These are phyloP conservation scores for Sinocyclocheilus grahami DNA, from an alignment of 2,113 vertebrate genomes.

Conservation along the genomic window DNA sequence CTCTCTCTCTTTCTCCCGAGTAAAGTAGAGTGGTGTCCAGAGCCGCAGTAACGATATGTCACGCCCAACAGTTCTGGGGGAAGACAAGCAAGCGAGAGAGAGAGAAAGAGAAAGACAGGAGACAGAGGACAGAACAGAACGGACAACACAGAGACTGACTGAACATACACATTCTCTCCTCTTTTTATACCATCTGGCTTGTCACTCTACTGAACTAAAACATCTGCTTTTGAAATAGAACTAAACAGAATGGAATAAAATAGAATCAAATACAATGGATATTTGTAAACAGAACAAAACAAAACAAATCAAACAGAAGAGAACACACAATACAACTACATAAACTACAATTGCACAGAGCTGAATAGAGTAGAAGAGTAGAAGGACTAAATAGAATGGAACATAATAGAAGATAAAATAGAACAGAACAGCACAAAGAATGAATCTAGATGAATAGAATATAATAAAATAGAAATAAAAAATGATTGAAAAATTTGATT, in stretches of 20 bases:
- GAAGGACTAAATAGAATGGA: neutral
- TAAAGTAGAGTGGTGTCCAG: slow-evolving; percentile 37
- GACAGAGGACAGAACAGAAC: neutral
- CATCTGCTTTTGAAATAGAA: neutral
- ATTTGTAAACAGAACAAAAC: neutral
- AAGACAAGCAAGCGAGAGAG: slow-evolving; percentile 6
- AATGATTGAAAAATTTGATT: too few species aligned
- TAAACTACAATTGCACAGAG: neutral
- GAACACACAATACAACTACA: neutral
- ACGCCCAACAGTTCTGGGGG: slow-evolving; percentile 21
- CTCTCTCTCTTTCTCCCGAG: neutral
- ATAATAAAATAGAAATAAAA: neutral
- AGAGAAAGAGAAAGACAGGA: neutral
- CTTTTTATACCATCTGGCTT: slow-evolving; percentile 3
- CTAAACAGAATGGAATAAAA: neutral
- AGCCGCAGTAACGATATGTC: slow-evolving; percentile 42
- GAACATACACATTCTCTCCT: neutral
- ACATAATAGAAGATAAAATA: neutral
- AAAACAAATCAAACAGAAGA: neutral
- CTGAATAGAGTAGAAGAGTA: neutral
- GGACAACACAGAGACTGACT: neutral
- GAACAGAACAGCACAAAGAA: neutral
- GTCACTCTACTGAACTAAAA: neutral
- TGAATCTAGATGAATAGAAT: neutral
- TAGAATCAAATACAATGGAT: neutral